These are phyloP conservation scores for Sphecodes monilicornis DNA, from an alignment of 2,888 invertebrate genomes.

Conservation along the genomic window DNA sequence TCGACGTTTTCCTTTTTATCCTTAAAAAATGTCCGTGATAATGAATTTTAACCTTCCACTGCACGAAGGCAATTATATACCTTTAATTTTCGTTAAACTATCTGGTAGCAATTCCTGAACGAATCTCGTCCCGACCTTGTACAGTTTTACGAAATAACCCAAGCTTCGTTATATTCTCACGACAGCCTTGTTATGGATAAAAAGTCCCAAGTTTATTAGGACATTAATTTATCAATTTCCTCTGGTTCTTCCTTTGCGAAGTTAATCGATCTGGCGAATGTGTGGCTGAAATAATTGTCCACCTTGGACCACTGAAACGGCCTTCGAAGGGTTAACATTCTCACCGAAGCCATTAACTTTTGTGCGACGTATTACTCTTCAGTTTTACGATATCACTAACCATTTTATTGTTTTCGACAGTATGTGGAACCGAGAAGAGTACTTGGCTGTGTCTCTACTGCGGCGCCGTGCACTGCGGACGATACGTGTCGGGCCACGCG, in stretches of 20 bases:
- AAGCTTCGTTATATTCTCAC: not conserved
- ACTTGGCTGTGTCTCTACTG: slow-evolving; percentile 93
- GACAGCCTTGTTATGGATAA: not conserved
- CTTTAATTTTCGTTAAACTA: too few relatives aligned
- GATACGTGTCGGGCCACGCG: slow-evolving; percentile 92
- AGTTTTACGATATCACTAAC: not conserved
- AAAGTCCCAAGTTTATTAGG: not conserved
- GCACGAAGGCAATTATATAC: too few relatives aligned
- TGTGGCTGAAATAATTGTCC: not conserved
- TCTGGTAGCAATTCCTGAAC: not conserved
- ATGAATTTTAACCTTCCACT: not conserved
- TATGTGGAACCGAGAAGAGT: slow-evolving; percentile 88
- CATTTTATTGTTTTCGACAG: slow-evolving; percentile 80
- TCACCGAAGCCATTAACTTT: not conserved
- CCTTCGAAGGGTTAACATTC: not conserved
- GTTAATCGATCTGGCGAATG: not conserved
- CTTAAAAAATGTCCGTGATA: not conserved
- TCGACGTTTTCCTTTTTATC: not conserved
- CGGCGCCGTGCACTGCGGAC: slow-evolving; percentile 90
- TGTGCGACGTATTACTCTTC: not conserved
- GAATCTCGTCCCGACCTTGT: not conserved
- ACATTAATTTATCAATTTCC: not conserved
- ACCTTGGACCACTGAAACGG: not conserved
- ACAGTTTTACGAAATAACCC: not conserved
- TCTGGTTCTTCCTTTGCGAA: not conserved